Evolutionary conservation across 2,113 vertebrate genomes (phyloP).

Genomic region (Rhadina sibilatrix): DNA sequence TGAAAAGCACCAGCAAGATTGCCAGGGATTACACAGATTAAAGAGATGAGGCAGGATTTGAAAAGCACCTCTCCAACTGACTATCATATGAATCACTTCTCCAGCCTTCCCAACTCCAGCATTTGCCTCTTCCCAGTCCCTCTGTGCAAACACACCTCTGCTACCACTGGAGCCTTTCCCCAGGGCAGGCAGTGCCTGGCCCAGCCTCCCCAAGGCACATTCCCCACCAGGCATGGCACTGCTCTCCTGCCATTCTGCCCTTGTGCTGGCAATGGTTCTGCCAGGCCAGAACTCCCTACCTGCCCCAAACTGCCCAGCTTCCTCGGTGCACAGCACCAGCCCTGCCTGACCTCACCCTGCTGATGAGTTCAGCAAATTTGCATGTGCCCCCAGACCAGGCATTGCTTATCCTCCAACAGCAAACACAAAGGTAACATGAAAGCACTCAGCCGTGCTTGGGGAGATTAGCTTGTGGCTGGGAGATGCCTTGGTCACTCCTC

Average conservation of each 20-base stretch:
- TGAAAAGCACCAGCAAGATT: background rate
- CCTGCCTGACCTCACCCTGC: background rate
- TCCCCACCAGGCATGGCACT: background rate
- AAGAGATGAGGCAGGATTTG: background rate
- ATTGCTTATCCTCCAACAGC: background rate
- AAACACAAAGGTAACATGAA: background rate
- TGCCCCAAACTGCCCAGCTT: background rate
- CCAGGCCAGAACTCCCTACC: background rate
- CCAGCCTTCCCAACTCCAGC: background rate
- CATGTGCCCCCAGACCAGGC: fast-evolving
- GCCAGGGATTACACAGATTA: background rate
- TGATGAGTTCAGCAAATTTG: no score
- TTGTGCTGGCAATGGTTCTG: background rate
- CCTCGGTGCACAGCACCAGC: fast-evolving
- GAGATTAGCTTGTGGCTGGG: background rate
- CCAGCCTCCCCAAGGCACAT: background rate
- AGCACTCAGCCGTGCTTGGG: background rate
- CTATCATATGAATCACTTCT: background rate
- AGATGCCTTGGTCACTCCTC: background rate
- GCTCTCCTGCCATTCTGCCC: background rate
- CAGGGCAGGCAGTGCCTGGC: fast-evolving
- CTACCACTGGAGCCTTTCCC: background rate
- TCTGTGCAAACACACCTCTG: background rate
- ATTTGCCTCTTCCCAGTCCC: background rate
- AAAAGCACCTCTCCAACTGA: background rate